A percentile compares a stretch with the other conserved stretches of the same genome.
Conservation (phyloP, 2,113 vertebrate genomes). For the Rattus norvegicus region GRCr8 NC_086028.1:16978001-16978500, state of each 20-base stretch:
- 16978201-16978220: not conserved
- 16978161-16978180: not conserved
- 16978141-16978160: not conserved
- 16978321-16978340: too few species aligned
- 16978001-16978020: not conserved
- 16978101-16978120: not conserved
- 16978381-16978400: too few species aligned
- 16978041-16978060: not conserved
- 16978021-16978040: not conserved
- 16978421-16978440: constrained; percentile 40
- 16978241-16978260: too few species aligned
- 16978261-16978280: too few species aligned
- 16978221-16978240: constrained; percentile 48
- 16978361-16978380: too few species aligned
- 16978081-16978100: too few species aligned
- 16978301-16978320: too few species aligned
- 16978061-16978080: not conserved
- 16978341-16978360: too few species aligned
- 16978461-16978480: not conserved
- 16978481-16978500: not conserved
- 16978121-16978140: not conserved
- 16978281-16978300: too few species aligned
- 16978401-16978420: too few species aligned
- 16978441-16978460: not conserved
- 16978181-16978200: not conserved